These are phyloP conservation scores for Cliona cf. orientalis DNA, from an alignment of 37 sponge, comb jelly and placozoan genomes.

Conservation along the genomic window DNA sequence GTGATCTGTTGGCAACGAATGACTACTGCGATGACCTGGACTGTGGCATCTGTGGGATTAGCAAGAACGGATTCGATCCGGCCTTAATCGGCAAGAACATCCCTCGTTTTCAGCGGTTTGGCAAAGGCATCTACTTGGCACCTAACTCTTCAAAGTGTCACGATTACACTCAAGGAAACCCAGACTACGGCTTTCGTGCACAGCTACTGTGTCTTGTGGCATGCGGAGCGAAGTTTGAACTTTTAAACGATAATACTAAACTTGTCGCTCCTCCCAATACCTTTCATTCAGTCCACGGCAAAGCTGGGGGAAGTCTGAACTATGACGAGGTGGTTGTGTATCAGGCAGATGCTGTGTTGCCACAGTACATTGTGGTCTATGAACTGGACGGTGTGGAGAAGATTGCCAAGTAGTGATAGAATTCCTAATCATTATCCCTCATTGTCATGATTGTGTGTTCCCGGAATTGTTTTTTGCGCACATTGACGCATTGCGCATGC, in stretches of 20 bases:
- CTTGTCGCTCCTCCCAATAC: constrained; percentile 32
- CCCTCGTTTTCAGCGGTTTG: constrained; percentile 63
- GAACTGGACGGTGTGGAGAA: not conserved
- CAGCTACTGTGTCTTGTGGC: constrained; percentile 60
- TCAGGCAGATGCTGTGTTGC: constrained; percentile 28
- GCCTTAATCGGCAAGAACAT: constrained; percentile 1
- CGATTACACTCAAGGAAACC: not conserved
- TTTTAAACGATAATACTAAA: constrained; percentile 15
- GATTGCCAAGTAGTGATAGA: not conserved
- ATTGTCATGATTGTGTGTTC: no score
- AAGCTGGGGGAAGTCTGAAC: constrained; percentile 42
- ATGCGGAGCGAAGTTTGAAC: constrained; percentile 40
- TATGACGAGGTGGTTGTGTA: constrained; percentile 39
- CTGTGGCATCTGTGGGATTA: constrained; percentile 60
- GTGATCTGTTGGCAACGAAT: not conserved
- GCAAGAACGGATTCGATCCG: constrained; percentile 36
- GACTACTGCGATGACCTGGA: constrained; percentile 10
- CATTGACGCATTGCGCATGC: no score
- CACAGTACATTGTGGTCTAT: constrained; percentile 26
- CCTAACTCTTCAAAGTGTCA: constrained; percentile 40
- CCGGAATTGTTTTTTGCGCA: no score
- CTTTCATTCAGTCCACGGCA: constrained; percentile 64
- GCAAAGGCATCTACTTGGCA: constrained; percentile 75
- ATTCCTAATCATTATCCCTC: no score
- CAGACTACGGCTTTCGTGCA: not conserved